Conservation (phyloP, 2,113 vertebrate genomes). For the Riparia riparia region DNA sequence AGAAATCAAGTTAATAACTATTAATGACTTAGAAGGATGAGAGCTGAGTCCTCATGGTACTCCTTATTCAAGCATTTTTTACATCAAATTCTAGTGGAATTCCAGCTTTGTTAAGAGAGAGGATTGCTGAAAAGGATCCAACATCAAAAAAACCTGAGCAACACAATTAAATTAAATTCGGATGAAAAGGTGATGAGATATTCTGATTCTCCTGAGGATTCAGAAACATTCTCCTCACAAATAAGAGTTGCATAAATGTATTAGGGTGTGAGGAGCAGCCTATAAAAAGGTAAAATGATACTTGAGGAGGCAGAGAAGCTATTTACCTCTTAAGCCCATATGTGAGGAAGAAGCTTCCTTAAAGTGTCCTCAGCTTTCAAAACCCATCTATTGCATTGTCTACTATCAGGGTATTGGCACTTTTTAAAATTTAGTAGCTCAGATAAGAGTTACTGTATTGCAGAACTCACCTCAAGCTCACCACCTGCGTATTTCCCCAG, state of each 20-base stretch:
- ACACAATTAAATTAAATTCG: constrained; percentile 2
- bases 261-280: not conserved
- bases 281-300: not conserved
- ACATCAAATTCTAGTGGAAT: constrained; percentile 30
- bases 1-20: constrained; percentile 64
- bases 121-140: constrained; percentile 60
- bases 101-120: constrained; percentile 16
- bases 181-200: constrained; percentile 5
- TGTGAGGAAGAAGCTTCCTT: not conserved
- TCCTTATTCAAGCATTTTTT: constrained; percentile 65
- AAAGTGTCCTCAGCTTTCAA: not conserved
- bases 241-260: not conserved
- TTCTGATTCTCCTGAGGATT: not conserved
- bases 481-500: not conserved
- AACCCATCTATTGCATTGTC: not conserved
- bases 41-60: not conserved
- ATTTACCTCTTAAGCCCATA: not conserved
- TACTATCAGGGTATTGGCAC: not conserved
- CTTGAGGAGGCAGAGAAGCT: not conserved
- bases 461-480: not conserved
- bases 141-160: not conserved
- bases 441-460: not conserved
- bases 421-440: not conserved
- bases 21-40: constrained; percentile 53
- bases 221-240: not conserved